Percentiles rank a stretch among this genome's conserved stretches.
These are phyloP conservation scores for Sebastes nivosus DNA, from an alignment of 2,797 vertebrate genomes.

Conservation along the genomic window DNA sequence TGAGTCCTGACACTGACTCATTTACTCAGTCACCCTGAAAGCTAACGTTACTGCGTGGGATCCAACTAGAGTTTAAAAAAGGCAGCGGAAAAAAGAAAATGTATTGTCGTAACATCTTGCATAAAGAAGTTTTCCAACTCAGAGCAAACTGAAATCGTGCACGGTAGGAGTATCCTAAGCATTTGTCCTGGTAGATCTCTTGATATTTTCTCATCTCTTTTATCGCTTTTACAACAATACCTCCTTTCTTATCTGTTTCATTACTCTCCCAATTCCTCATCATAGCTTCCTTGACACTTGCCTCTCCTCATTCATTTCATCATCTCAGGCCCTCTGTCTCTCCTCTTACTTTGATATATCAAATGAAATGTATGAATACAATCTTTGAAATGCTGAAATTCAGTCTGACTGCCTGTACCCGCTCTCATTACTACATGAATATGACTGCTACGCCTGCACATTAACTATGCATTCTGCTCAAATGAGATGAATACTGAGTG, in stretches of 20 bases:
- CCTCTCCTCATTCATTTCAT: conserved; percentile 19
- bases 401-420: background rate
- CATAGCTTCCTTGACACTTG: conserved; percentile 1
- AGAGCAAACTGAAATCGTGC: background rate
- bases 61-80: background rate
- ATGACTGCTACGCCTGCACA: background rate
- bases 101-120: background rate
- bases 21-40: background rate
- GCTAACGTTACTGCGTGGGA: background rate
- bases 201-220: conserved; percentile 1
- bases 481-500: conserved; percentile 23
- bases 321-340: background rate
- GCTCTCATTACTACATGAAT: conserved; percentile 15
- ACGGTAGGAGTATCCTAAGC: background rate
- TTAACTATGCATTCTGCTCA: conserved; percentile 19
- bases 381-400: conserved; percentile 25
- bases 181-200: background rate
- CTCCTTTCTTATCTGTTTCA: conserved; percentile 23
- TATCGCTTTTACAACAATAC: conserved; percentile 21
- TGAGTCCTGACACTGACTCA: background rate
- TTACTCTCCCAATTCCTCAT: conserved; percentile 31
- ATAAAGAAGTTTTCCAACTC: background rate
- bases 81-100: background rate
- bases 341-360: conserved; percentile 27
- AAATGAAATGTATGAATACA: conserved; percentile 29